Evolutionary conservation across 2,888 invertebrate species (phyloP).

Genomic region (Neuroscelio doddi): DNA sequence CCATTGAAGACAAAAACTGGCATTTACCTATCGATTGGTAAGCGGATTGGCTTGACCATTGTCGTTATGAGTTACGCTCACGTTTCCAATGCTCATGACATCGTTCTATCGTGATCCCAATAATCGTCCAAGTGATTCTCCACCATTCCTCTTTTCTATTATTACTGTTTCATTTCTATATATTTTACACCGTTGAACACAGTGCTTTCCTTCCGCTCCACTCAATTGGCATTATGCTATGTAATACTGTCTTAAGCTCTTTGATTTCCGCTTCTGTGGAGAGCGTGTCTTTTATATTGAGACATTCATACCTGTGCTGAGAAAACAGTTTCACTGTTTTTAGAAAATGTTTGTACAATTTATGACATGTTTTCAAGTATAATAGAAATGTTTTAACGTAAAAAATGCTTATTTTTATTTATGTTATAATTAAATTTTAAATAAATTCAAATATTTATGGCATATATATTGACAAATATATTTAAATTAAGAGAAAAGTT

Average conservation of each 20-base stretch:
- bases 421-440: too few species aligned
- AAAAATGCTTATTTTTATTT: not conserved
- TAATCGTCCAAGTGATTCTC: conserved; percentile 6
- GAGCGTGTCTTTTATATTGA: conserved; percentile 1
- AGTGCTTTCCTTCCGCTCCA: conserved; percentile 1
- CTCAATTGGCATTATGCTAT: conserved; percentile 1
- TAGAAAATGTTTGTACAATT: not conserved
- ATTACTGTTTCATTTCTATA: not conserved
- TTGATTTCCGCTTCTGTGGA: not conserved
- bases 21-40: conserved; percentile 27
- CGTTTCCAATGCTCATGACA: conserved; percentile 44
- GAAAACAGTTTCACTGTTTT: not conserved
- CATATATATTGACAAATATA: too few species aligned
- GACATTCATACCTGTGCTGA: not conserved
- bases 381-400: not conserved
- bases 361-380: not conserved
- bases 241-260: not conserved
- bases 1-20: conserved; percentile 37
- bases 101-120: conserved; percentile 30
- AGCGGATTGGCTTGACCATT: conserved; percentile 38
- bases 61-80: conserved; percentile 48
- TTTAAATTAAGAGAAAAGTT: too few species aligned
- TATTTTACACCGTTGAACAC: not conserved
- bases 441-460: too few species aligned
- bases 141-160: too few species aligned